These are phyloP conservation scores for Amblyraja radiata DNA, from an alignment of 2,797 vertebrate species.

Conservation along the genomic window DNA sequence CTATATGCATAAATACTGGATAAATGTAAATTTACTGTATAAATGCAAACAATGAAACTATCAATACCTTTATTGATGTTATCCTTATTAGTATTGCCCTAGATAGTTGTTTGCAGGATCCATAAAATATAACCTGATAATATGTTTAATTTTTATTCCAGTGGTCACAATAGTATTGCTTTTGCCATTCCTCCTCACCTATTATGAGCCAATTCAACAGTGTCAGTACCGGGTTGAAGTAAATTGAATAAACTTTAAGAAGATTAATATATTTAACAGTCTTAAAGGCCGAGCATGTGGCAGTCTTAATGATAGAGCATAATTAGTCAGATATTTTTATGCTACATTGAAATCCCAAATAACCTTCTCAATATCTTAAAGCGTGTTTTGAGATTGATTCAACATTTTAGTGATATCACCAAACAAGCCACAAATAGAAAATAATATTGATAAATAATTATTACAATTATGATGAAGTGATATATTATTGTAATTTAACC, in stretches of 20 bases:
- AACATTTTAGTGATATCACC: background rate
- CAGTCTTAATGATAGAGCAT: slow-evolving; percentile 8
- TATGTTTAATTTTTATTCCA: background rate
- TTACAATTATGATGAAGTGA: background rate
- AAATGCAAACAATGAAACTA: background rate
- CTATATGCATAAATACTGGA: too few relatives aligned
- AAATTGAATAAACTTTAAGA: background rate
- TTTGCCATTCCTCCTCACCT: background rate
- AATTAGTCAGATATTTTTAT: background rate
- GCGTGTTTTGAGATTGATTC: background rate
- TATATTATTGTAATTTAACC: background rate
- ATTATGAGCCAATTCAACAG: background rate
- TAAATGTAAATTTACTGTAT: too few relatives aligned
- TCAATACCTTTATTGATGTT: background rate
- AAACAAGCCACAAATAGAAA: background rate
- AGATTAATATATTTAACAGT: slow-evolving; percentile 27
- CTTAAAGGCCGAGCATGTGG: background rate
- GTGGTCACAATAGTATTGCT: background rate
- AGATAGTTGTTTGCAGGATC: background rate
- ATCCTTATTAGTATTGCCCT: background rate
- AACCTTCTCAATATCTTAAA: slow-evolving; percentile 9
- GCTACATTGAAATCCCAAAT: background rate
- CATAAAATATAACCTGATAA: background rate
- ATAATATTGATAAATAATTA: background rate
- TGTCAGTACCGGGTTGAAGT: background rate